A percentile compares a stretch with the other conserved stretches of the same genome.
Evolutionary conservation across 2,113 vertebrate genomes (phyloP).

Genomic region (Mormoops blainvillei): DNA sequence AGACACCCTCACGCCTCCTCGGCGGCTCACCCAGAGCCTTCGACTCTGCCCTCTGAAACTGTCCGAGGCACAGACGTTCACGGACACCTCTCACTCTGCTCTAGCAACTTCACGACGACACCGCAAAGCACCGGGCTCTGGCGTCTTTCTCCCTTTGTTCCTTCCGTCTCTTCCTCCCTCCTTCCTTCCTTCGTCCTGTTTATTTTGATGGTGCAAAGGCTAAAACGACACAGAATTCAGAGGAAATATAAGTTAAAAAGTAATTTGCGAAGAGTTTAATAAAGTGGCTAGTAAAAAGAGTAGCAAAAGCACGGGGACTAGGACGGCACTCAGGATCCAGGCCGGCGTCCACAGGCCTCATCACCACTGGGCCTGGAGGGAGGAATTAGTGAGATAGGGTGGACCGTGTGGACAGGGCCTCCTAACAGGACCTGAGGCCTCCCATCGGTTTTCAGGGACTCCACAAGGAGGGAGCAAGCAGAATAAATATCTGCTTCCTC

Average conservation of each 20-base stretch:
- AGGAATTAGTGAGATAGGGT: accelerated
- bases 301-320: not conserved
- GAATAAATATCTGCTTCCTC: not conserved
- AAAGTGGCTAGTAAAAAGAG: not conserved
- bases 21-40: accelerated
- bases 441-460: not conserved
- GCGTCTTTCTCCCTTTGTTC: not conserved
- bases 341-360: not conserved
- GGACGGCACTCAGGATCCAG: accelerated
- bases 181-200: not conserved
- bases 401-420: not conserved
- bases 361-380: too few relatives aligned
- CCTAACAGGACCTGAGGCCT: not conserved
- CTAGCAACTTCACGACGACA: not conserved
- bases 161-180: not conserved
- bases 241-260: not conserved
- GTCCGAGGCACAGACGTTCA: not conserved
- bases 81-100: too few relatives aligned
- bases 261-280: not conserved
- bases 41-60: not conserved
- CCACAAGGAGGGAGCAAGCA: not conserved
- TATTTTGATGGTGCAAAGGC: not conserved
- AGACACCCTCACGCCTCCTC: not conserved
- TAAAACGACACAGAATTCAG: not conserved
- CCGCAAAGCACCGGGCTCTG: not conserved